A percentile compares a stretch with the other conserved stretches of the same genome.
phyloP scores from a whole-genome alignment of 1,140 invertebrate genomes.

The Schlechtendalia chinensis region DNA sequence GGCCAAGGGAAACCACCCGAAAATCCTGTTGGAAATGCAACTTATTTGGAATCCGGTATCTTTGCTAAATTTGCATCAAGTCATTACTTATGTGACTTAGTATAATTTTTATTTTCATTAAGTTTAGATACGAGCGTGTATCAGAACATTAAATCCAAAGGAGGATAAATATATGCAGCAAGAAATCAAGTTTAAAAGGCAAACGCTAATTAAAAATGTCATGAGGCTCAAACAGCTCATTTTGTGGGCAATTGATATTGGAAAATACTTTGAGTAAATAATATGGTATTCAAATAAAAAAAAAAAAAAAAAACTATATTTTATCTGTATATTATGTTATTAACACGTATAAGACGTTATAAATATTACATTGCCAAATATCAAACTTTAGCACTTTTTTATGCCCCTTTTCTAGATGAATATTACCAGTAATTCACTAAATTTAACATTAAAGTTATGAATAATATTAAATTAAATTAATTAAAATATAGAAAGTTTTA shows the following conservation, averaged over 20 bases:
- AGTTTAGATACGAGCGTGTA: slow-evolving; percentile 74
- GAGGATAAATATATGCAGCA: slow-evolving; percentile 94
- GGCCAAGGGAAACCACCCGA: slow-evolving; percentile 85
- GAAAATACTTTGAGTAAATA: slow-evolving; percentile 86
- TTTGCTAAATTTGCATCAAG: slow-evolving; percentile 50
- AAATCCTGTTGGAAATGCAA: slow-evolving; percentile 89
- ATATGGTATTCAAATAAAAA: not conserved
- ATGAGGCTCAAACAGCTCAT: slow-evolving; percentile 88
- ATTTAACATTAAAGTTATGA: no score
- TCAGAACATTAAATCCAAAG: slow-evolving; percentile 90
- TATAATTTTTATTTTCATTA: slow-evolving; percentile 4
- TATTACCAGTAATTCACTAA: no score
- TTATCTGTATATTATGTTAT: not conserved
- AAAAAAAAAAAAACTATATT: not conserved
- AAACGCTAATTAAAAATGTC: slow-evolving; percentile 90
- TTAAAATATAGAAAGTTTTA: no score
- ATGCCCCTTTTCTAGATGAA: no score
- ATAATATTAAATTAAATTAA: no score
- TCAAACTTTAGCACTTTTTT: no score
- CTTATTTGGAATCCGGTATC: slow-evolving; percentile 89
- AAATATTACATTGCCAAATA: no score
- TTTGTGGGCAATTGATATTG: slow-evolving; percentile 82
- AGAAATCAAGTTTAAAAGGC: slow-evolving; percentile 92
- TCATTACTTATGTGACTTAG: not conserved
- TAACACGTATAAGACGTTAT: not conserved